A percentile compares a stretch with the other conserved stretches of the same genome.
Evolutionary conservation across 1,140 invertebrate genomes (phyloP).

Genomic region (Pygmarrhopalites habei): DNA sequence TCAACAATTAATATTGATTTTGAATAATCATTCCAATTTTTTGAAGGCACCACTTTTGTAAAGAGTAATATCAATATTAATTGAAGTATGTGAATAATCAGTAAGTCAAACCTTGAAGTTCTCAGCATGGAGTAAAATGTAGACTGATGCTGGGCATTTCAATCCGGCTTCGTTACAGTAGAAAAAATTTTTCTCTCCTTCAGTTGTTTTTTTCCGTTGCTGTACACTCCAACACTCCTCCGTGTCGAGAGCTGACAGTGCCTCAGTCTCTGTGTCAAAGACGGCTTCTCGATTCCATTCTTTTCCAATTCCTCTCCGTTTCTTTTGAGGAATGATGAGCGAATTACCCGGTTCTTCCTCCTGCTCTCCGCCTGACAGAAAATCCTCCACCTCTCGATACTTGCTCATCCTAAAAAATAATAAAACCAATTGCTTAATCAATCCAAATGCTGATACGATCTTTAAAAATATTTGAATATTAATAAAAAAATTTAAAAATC

Average conservation of each 20-base stretch:
- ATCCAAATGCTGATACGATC: too few species aligned
- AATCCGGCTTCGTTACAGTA: background rate
- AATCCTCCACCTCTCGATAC: background rate
- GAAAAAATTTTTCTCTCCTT: background rate
- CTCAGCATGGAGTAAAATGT: background rate
- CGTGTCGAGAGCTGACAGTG: background rate
- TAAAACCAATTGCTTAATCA: too few species aligned
- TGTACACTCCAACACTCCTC: background rate
- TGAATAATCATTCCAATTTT: background rate
- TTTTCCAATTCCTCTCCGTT: background rate
- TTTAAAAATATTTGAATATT: too few species aligned
- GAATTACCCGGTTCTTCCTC: background rate
- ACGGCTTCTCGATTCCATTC: background rate
- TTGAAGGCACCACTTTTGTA: background rate
- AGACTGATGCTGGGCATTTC: background rate
- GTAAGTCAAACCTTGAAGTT: background rate
- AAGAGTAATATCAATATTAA: background rate
- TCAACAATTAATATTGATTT: background rate
- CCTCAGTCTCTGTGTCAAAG: background rate
- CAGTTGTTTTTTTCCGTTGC: background rate
- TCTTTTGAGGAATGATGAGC: background rate
- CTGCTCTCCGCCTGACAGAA: background rate
- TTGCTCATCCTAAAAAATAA: too few species aligned
- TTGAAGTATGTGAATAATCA: background rate
- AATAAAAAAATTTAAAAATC: too few species aligned